Base-by-base conservation (phyloP, 2,797 vertebrate genomes). In the Ateles fusciceps region DNA sequence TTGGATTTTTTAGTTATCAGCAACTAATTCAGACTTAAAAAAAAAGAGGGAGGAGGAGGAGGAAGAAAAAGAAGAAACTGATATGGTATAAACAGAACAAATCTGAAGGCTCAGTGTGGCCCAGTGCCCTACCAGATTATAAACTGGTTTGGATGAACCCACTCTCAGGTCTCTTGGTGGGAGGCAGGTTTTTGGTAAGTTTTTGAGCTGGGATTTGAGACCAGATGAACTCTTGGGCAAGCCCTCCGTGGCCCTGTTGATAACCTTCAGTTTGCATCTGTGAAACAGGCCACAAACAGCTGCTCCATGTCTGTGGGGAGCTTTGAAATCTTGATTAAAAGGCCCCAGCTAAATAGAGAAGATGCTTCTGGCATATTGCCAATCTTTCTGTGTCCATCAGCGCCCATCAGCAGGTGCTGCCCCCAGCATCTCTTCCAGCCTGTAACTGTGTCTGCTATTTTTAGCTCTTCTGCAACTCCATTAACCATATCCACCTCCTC, bases 391-490 rank as follows among this genome's bases (percentile, higher is more conserved):
- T 81, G 95, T n/a, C 64, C 75, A 26, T 86, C 75, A 64, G 91
- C 55, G 57, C 83, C 97, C 85, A 14, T 93, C 85, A 91, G 96
- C 91, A 87, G 89, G 89, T 76, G 87, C 74, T 0, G 2, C 95
- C 91, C 61, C 46, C 39, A 21, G 12, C 1, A 44, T 68, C 91
- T 91, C 81, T 64, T 61, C 30, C 59, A 75, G 91, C 84, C 79
- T 28, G 75, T 59, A 84, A 89, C 76, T 48, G 59, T n/a, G 46
- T 55, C 76, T 88, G 93, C 96, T 97, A n/a, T 89, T 97, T 97
- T 96, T 96, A 97, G 94, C 81, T 90, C 84, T 76, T 90, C 72
- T 95, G 90, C 75, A 91, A 75, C 93, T 94, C 72, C 52, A 85
- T 93, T 93, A 94, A 80, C 94, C 94, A 89, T n/a, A 94, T 86